phyloP scores from a whole-genome alignment of 2,888 invertebrate species.

The Protophormia terraenovae region DNA sequence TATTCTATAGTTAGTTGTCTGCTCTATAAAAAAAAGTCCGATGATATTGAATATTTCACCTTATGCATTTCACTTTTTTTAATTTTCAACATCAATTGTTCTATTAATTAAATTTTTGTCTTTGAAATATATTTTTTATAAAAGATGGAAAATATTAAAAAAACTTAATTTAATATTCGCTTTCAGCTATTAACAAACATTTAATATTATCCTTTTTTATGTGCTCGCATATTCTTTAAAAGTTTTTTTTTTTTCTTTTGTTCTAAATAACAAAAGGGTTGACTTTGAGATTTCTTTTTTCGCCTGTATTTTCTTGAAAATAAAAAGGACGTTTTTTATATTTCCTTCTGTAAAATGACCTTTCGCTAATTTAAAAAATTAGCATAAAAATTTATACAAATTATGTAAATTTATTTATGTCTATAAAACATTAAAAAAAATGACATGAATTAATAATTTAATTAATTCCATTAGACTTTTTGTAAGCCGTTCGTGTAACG shows the following conservation, averaged over 20 bases:
- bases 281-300: background rate
- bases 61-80: background rate
- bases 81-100: background rate
- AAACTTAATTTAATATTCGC: background rate
- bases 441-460: constrained; percentile 48
- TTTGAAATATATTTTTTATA: background rate
- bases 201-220: background rate
- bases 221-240: background rate
- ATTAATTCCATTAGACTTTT: constrained; percentile 24
- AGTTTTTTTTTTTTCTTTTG: background rate
- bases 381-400: constrained; percentile 12
- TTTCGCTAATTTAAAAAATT: constrained; percentile 2
- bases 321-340: background rate
- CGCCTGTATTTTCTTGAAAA: background rate
- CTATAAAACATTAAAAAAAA: constrained; percentile 22
- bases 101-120: background rate
- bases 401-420: constrained; percentile 24
- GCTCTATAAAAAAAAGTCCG: background rate
- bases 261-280: background rate
- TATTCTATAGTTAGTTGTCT: background rate
- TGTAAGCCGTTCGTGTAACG: constrained; percentile 4
- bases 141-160: background rate
- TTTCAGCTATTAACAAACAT: background rate
- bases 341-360: constrained; percentile 3
- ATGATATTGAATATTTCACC: background rate